phyloP scores from a whole-genome alignment of 1,140 invertebrate genomes.

The Dreissena polymorpha region DNA sequence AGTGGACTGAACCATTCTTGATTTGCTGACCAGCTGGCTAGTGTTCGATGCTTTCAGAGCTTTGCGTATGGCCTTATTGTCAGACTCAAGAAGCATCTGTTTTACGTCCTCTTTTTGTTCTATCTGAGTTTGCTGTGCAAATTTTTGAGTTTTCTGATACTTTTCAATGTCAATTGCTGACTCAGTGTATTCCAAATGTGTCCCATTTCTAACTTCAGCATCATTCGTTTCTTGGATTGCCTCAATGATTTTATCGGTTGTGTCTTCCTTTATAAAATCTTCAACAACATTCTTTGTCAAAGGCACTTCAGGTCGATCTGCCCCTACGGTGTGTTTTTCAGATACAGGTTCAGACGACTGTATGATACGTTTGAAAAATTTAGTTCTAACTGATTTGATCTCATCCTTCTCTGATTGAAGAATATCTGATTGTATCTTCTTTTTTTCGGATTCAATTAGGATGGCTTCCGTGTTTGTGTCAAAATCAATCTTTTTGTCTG shows the following conservation, averaged over 20 bases:
- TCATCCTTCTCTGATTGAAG: too few species aligned
- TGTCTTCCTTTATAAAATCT: not conserved
- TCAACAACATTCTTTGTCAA: not conserved
- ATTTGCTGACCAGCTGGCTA: not conserved
- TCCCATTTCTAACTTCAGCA: not conserved
- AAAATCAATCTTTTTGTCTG: too few species aligned
- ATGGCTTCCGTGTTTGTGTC: too few species aligned
- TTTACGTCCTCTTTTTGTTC: constrained; percentile 27
- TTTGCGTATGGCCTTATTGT: constrained; percentile 26
- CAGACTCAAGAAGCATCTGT: constrained; percentile 16
- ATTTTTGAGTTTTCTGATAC: not conserved
- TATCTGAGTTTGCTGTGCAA: not conserved
- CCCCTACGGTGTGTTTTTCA: not conserved
- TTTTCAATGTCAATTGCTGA: not conserved
- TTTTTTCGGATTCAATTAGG: too few species aligned
- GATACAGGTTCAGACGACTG: too few species aligned
- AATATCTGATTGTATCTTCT: too few species aligned
- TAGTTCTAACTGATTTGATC: too few species aligned
- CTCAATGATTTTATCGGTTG: not conserved
- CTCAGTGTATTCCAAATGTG: not conserved
- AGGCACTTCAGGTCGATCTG: not conserved
- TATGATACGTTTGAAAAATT: too few species aligned
- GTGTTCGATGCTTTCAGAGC: not conserved
- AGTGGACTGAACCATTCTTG: not conserved
- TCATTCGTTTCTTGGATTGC: not conserved